phyloP scores from a whole-genome alignment of 2,797 vertebrate species.

The Cynopterus sphinx region DNA sequence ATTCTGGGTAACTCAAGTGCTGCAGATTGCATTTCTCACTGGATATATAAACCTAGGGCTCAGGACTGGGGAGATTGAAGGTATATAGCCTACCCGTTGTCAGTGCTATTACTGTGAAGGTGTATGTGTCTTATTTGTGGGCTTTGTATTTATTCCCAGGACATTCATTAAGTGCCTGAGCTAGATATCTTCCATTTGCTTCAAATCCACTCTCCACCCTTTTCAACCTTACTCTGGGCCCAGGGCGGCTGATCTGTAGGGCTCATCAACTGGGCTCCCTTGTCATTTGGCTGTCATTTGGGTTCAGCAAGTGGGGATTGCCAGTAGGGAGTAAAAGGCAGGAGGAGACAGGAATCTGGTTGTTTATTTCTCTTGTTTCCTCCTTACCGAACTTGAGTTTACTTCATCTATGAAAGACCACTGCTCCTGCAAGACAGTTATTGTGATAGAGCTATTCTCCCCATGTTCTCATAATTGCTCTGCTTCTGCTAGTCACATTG shows the following conservation, averaged over 20 bases:
- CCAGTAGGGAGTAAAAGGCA: background rate
- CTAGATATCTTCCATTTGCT: background rate
- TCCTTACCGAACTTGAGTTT: background rate
- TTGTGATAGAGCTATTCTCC: background rate
- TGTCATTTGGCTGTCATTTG: background rate
- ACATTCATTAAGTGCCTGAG: background rate
- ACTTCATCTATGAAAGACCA: background rate
- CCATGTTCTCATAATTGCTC: background rate
- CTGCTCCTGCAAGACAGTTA: background rate
- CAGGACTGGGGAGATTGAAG: background rate
- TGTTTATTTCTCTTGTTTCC: background rate
- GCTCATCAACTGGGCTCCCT: background rate
- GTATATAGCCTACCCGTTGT: background rate
- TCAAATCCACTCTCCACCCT: background rate
- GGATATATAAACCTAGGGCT: background rate
- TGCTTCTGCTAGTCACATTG: background rate
- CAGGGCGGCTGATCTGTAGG: background rate
- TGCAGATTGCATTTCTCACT: background rate
- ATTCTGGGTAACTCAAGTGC: slow-evolving; percentile 8
- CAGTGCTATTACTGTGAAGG: background rate
- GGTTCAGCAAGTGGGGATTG: background rate
- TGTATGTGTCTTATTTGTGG: background rate
- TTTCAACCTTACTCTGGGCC: background rate
- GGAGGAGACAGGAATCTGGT: background rate
- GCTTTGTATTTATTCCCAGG: background rate